Evolutionary conservation across 2,113 vertebrate species (phyloP).

Genomic region (Mungos mungo): DNA sequence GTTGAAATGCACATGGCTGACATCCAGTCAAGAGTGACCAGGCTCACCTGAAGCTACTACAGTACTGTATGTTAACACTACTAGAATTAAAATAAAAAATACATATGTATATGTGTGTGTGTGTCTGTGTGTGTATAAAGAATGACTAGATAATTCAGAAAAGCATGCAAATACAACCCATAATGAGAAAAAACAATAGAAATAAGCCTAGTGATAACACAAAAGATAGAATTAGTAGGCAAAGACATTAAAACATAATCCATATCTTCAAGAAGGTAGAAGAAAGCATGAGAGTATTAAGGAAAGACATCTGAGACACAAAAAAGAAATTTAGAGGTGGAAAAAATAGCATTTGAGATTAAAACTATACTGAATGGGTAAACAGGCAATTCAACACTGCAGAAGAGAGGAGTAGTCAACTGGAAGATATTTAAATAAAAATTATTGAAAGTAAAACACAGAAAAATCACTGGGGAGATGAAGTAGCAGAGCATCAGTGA

Average conservation of each 20-base stretch:
- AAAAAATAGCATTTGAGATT: not conserved
- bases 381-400: not conserved
- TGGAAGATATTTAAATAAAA: not conserved
- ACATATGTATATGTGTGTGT: too few relatives aligned
- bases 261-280: not conserved
- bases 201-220: not conserved
- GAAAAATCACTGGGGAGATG: not conserved
- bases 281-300: not conserved
- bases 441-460: not conserved
- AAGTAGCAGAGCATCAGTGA: not conserved
- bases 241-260: not conserved
- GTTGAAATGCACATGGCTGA: not conserved
- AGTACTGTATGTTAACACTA: not conserved
- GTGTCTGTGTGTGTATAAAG: not conserved
- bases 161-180: not conserved
- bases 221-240: not conserved
- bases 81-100: not conserved
- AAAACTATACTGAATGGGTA: not conserved
- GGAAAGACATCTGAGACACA: not conserved
- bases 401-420: not conserved
- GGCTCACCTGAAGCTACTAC: not conserved
- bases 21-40: not conserved
- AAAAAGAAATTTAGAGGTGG: not conserved
- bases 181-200: not conserved
- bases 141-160: not conserved